Evolutionary conservation across 1,140 invertebrate species (phyloP), one percentile per base, ranked within the genome.

Genomic region (Drosophila busckii): DNA sequence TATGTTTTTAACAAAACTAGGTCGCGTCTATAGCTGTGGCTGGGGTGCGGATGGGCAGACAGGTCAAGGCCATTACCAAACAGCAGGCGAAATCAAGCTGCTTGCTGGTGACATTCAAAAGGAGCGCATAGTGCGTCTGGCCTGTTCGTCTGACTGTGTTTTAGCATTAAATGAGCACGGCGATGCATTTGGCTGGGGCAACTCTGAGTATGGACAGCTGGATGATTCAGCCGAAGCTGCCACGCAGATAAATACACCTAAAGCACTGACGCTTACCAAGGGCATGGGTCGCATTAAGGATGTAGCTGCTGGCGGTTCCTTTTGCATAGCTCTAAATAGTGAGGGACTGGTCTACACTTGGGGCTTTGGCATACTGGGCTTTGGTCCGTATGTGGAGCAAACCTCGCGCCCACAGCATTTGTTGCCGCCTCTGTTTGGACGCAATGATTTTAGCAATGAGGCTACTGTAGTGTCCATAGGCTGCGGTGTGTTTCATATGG

Each of bases 151-250:
- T 4, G 97, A 98, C 87, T 97, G 94, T 89, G 93, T 96, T 17
- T 87, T 99, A 34, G 97, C 97, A 15, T 88, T 98, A 12, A 97
- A 92, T 88, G 96, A 97, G 67, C 92, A 93, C 84, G 97, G 97
- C 10, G 94, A 98, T 73, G 89, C 98, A 1, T 99, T 98, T 90
- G 97, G 97, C 0, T 99, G 97, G 97, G 97, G 98, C 12, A 99
- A 98, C 87, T 94, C 94, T 1, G 98, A 99, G 88, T 98, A 98
- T 85, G 92, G 92, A 2, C 97, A 99, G 87, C 88, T 99, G 20
- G 88, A 89, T 20, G 85, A 88, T 41, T 84, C 62, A 0, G 55
- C 67, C 0, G 61, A 82, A 25, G 73, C 82, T 0, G 75, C 89
- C 23, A 89, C 89, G 40, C 93, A 94, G 87, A 87, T 94, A 5